These are phyloP conservation scores for Strongylocentrotus purpuratus DNA, from an alignment of 35 echinoderm and acorn worm genomes.

Conservation along the genomic window DNA sequence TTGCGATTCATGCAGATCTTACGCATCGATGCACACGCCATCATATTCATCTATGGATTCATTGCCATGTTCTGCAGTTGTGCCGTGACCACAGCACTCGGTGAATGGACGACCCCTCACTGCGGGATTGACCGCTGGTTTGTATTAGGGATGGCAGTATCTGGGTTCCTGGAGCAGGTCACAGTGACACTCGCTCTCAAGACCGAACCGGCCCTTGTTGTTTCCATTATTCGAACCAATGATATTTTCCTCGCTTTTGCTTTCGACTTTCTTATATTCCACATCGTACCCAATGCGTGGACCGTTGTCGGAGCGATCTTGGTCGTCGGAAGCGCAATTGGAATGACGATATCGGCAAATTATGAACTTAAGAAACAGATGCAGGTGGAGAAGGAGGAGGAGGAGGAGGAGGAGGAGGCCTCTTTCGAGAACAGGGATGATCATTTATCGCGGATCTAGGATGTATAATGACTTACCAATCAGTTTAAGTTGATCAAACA, in stretches of 20 bases:
- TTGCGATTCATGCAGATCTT: background rate
- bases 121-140: slow-evolving; percentile 34
- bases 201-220: background rate
- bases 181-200: slow-evolving; percentile 20
- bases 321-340: background rate
- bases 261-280: slow-evolving; percentile 29
- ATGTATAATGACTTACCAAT: too few species aligned
- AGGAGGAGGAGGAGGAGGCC: background rate
- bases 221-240: slow-evolving; percentile 37
- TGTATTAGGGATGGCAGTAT: background rate
- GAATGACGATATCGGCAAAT: background rate
- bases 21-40: background rate
- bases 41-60: background rate
- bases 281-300: background rate
- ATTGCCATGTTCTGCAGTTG: background rate
- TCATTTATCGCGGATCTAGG: too few species aligned
- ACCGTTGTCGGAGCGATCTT: background rate
- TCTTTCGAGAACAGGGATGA: background rate
- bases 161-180: slow-evolving; percentile 36
- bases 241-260: slow-evolving; percentile 32
- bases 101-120: slow-evolving; percentile 16
- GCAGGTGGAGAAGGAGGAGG: background rate
- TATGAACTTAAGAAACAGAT: background rate
- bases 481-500: too few species aligned
- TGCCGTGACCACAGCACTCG: background rate